A percentile compares a stretch with the other conserved stretches of the same genome.
Evolutionary conservation across 2,888 invertebrate genomes (phyloP).

Genomic region (Cantharis rustica): DNA sequence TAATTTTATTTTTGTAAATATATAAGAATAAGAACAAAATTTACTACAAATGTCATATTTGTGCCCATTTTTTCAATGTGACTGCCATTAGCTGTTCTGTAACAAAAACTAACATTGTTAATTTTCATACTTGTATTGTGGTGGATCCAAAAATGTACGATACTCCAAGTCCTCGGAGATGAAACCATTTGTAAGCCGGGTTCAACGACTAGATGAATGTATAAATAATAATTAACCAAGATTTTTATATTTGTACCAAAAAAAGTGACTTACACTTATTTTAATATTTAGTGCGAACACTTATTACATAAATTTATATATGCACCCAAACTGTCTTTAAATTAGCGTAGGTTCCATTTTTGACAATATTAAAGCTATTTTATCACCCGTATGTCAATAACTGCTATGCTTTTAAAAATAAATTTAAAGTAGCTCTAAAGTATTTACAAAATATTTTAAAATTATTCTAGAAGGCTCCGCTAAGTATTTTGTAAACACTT

Average conservation of each 20-base stretch:
- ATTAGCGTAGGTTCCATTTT: constrained; percentile 24
- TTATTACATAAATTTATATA: constrained; percentile 13
- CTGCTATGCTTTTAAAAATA: background rate
- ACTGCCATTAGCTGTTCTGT: no score
- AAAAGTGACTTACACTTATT: constrained; percentile 1
- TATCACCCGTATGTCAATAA: constrained; percentile 20
- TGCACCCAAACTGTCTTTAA: constrained; percentile 19
- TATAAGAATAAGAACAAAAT: no score
- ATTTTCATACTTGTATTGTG: no score
- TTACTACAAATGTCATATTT: no score
- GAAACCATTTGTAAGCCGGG: no score
- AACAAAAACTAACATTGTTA: no score
- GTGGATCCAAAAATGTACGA: no score
- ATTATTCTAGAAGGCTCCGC: constrained; percentile 4
- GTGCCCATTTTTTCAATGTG: no score
- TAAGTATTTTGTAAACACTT: background rate
- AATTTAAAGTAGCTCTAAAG: background rate
- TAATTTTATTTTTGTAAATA: no score
- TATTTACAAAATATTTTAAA: background rate
- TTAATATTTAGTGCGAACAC: constrained; percentile 13
- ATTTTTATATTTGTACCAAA: background rate
- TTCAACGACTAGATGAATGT: background rate
- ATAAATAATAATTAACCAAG: background rate
- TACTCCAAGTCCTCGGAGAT: no score
- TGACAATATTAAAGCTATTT: constrained; percentile 21